A percentile compares a stretch with the other conserved stretches of the same genome.
These are phyloP conservation scores for Adelognathus sp. DNA, from an alignment of 2,888 invertebrate genomes.

Conservation along the genomic window DNA sequence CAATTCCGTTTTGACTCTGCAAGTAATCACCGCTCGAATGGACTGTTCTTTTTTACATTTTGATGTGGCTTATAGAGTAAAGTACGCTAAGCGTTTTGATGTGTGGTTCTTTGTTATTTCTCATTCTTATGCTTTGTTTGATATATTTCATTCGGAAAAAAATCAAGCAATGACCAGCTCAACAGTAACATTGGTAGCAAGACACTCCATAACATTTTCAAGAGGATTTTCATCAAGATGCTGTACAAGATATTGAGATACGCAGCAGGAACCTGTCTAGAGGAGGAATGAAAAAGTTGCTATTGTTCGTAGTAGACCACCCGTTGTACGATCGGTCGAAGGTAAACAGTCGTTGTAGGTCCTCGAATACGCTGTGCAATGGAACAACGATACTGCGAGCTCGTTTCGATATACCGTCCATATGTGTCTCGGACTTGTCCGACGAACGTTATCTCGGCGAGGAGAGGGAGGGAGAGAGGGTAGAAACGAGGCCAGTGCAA, in stretches of 20 bases:
- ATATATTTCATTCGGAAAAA: too few species aligned
- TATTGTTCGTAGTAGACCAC: constrained; percentile 21
- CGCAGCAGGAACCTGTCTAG: background rate
- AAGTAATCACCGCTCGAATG: background rate
- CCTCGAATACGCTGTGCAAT: background rate
- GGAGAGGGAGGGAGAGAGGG: too few species aligned
- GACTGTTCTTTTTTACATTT: too few species aligned
- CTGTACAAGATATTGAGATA: too few species aligned
- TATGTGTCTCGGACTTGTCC: constrained; percentile 5
- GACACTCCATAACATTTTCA: too few species aligned
- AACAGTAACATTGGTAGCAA: too few species aligned
- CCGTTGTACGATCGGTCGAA: constrained; percentile 24
- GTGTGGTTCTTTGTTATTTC: too few species aligned
- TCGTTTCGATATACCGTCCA: constrained; percentile 17
- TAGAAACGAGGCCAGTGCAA: constrained; percentile 15
- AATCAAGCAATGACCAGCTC: too few species aligned
- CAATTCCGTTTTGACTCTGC: background rate
- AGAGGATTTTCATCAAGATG: too few species aligned
- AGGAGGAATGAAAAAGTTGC: background rate
- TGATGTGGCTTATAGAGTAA: too few species aligned
- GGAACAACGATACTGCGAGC: constrained; percentile 11
- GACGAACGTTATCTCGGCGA: constrained; percentile 10
- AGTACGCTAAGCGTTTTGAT: too few species aligned
- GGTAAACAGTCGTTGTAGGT: constrained; percentile 29
- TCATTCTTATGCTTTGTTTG: too few species aligned